phyloP scores from a whole-genome alignment of 2,888 invertebrate genomes.

The Zeuzera pyrina region DNA sequence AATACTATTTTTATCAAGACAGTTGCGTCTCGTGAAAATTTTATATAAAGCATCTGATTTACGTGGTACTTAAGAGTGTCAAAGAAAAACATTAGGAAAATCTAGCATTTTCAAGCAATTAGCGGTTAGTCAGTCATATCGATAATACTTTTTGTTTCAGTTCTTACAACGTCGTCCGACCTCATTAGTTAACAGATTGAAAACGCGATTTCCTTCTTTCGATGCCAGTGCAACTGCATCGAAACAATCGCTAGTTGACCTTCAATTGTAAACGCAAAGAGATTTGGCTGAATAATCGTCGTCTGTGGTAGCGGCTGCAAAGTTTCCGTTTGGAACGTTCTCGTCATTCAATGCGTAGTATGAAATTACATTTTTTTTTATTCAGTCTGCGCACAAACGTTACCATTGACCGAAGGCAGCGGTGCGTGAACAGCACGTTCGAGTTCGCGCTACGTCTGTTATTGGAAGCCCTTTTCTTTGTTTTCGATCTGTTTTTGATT shows the following conservation, averaged over 20 bases:
- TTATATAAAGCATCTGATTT: no score
- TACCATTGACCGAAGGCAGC: conserved; percentile 17
- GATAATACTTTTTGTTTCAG: conserved; percentile 42
- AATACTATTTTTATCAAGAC: no score
- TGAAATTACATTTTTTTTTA: conserved; percentile 16
- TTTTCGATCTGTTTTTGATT: conserved; percentile 13
- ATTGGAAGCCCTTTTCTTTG: conserved; percentile 7
- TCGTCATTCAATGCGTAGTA: no score
- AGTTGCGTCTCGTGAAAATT: no score
- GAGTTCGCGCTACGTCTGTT: conserved; percentile 13
- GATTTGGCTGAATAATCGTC: conserved; percentile 21
- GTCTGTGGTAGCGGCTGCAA: conserved; percentile 9
- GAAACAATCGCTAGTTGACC: conserved; percentile 41
- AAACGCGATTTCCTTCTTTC: conserved; percentile 42
- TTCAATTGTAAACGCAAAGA: conserved; percentile 42
- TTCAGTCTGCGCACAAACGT: conserved; percentile 12
- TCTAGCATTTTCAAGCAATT: conserved; percentile 41
- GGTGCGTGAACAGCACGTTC: conserved; percentile 16
- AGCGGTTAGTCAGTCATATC: conserved; percentile 40
- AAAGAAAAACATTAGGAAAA: conserved; percentile 30
- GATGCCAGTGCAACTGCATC: conserved; percentile 34
- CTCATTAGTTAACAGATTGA: conserved; percentile 43
- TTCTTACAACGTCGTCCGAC: conserved; percentile 47
- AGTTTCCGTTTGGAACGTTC: conserved; percentile 20
- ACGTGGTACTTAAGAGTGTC: no score